A percentile compares a stretch with the other conserved stretches of the same genome.
These are phyloP conservation scores for Sturmia bella DNA, from an alignment of 2,888 invertebrate genomes.

Conservation along the genomic window DNA sequence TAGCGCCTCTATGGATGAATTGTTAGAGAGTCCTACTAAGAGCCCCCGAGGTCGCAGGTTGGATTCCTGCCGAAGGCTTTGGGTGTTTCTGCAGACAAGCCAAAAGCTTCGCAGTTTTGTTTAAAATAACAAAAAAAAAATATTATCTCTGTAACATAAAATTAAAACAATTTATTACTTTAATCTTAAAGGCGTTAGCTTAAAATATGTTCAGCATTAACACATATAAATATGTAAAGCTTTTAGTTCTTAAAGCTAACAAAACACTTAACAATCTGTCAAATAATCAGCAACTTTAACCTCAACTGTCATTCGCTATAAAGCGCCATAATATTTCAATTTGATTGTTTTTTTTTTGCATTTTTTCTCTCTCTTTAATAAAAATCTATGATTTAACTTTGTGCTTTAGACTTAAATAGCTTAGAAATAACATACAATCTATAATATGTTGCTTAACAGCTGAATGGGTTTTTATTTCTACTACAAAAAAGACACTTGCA, in stretches of 20 bases:
- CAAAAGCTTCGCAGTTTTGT: too few relatives aligned
- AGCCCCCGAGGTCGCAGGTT: too few relatives aligned
- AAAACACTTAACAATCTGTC: constrained; percentile 74
- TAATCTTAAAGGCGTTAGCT: constrained; percentile 21
- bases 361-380: not conserved
- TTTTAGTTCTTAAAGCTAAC: constrained; percentile 24
- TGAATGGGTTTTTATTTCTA: constrained; percentile 35
- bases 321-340: constrained; percentile 69
- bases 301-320: constrained; percentile 74
- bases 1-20: too few relatives aligned
- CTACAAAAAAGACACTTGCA: constrained; percentile 58
- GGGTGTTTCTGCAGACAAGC: too few relatives aligned
- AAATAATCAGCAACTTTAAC: constrained; percentile 78
- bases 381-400: constrained; percentile 33
- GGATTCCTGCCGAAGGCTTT: too few relatives aligned
- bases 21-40: too few relatives aligned
- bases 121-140: too few relatives aligned
- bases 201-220: not conserved
- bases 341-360: constrained; percentile 20
- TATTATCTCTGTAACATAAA: constrained; percentile 10
- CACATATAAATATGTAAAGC: not conserved
- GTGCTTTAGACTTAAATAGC: constrained; percentile 20
- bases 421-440: constrained; percentile 7
- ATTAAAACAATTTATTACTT: constrained; percentile 20
- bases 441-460: constrained; percentile 22